A percentile compares a stretch with the other conserved stretches of the same genome.
phyloP scores from a whole-genome alignment of 1,140 invertebrate species.

The Luehdorfia chinensis region DNA sequence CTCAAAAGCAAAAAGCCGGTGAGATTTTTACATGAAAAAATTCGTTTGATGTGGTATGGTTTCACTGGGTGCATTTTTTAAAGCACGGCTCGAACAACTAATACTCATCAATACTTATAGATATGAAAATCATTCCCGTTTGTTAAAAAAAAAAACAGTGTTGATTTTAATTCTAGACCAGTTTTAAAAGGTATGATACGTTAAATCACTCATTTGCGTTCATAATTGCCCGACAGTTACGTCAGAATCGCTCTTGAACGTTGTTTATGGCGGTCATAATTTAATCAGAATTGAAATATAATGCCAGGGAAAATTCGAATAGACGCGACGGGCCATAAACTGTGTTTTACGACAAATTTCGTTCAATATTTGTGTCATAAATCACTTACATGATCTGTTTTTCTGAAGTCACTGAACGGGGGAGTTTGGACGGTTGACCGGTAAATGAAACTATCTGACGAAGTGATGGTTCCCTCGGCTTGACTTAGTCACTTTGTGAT shows the following conservation, averaged over 20 bases:
- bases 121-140: too few species aligned
- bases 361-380: conserved; percentile 54
- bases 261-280: conserved; percentile 47
- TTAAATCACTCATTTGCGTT: conserved; percentile 34
- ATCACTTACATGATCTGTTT: conserved; percentile 43
- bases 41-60: too few species aligned
- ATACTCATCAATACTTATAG: too few species aligned
- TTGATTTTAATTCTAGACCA: too few species aligned
- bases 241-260: conserved; percentile 41
- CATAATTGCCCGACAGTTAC: conserved; percentile 37
- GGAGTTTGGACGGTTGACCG: conserved; percentile 33
- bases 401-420: conserved; percentile 33
- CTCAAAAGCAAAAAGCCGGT: too few species aligned
- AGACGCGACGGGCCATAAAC: conserved; percentile 38
- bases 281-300: conserved; percentile 56
- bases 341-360: conserved; percentile 53
- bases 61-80: too few species aligned
- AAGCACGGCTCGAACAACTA: too few species aligned
- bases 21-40: too few species aligned
- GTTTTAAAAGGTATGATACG: too few species aligned
- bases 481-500: too few species aligned
- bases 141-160: too few species aligned
- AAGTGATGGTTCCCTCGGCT: background rate
- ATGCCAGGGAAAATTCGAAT: conserved; percentile 40
- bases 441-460: conserved; percentile 12